phyloP scores from a whole-genome alignment of 2,888 invertebrate species.

The Oscheius sp. region DNA sequence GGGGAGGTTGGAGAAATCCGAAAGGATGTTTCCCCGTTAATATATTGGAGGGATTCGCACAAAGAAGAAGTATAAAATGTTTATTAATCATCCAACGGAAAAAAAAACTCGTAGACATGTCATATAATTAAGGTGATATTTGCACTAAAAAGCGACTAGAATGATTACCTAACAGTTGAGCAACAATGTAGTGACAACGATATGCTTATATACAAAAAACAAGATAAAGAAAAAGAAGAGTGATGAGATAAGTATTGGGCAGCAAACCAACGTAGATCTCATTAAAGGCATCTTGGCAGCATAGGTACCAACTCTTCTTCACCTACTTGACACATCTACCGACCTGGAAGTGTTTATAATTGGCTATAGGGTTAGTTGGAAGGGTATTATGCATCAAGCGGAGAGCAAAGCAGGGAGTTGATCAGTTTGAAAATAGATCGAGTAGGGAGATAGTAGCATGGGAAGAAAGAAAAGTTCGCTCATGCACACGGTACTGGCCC shows the following conservation, averaged over 20 bases:
- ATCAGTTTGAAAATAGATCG: conserved; percentile 8
- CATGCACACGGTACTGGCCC: conserved; percentile 22
- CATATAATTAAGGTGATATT: conserved; percentile 14
- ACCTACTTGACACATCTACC: neutral
- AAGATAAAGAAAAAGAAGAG: neutral
- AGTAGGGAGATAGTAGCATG: conserved; percentile 11
- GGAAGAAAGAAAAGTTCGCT: conserved; percentile 1
- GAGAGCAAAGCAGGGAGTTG: conserved; percentile 25
- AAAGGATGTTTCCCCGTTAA: no score
- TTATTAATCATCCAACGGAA: conserved; percentile 15
- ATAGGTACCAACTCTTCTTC: conserved; percentile 4
- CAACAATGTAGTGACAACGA: conserved; percentile 20
- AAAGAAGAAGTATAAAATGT: neutral
- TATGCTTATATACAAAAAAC: conserved; percentile 28
- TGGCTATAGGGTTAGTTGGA: conserved; percentile 15
- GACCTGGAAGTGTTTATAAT: conserved; percentile 10
- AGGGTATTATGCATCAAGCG: conserved; percentile 19
- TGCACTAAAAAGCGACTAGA: conserved; percentile 19
- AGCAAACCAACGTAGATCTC: neutral
- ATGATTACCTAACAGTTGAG: conserved; percentile 16
- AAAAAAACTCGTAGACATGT: conserved; percentile 22
- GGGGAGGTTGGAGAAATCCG: no score
- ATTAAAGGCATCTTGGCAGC: conserved; percentile 3
- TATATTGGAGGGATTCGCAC: no score
- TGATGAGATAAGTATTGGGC: neutral